A percentile compares a stretch with the other conserved stretches of the same genome.
phyloP scores from a whole-genome alignment of 53 echinoderm and acorn worm species.

The Holothuria leucospilota region DNA sequence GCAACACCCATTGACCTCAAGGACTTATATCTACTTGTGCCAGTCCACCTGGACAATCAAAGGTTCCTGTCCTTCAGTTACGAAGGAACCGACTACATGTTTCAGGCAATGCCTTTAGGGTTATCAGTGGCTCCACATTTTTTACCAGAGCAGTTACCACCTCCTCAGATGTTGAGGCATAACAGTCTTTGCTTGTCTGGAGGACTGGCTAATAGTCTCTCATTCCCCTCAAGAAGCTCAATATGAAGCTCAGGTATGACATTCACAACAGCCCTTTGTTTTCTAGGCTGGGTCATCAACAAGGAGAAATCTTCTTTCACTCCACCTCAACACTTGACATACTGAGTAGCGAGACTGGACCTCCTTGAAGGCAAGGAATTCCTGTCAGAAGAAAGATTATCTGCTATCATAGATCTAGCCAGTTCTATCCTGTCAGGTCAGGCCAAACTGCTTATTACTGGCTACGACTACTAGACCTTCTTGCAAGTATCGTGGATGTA shows the following conservation, averaged over 20 bases:
- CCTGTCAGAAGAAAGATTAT: too few relatives aligned
- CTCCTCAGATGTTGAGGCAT: slow-evolving; percentile 21
- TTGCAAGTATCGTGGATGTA: slow-evolving; percentile 25
- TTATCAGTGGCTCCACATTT: slow-evolving; percentile 55
- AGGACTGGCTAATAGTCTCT: slow-evolving; percentile 59
- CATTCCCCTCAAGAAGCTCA: neutral
- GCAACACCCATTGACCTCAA: too few relatives aligned
- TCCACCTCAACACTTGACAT: neutral
- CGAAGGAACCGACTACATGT: neutral
- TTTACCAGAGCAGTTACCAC: slow-evolving; percentile 36
- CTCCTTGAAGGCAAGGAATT: too few relatives aligned
- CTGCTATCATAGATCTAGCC: too few relatives aligned
- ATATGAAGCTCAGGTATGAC: too few relatives aligned
- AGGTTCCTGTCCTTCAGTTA: too few relatives aligned
- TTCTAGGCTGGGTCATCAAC: slow-evolving; percentile 42
- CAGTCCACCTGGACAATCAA: too few relatives aligned
- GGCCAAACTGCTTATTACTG: neutral
- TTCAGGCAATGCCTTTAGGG: slow-evolving; percentile 58
- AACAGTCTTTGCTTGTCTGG: slow-evolving; percentile 49
- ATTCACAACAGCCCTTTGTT: too few relatives aligned
- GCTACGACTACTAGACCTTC: neutral
- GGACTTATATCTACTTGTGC: too few relatives aligned
- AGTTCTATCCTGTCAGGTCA: too few relatives aligned
- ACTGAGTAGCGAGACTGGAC: neutral
- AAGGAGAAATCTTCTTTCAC: slow-evolving; percentile 19